Conservation (phyloP, 1,140 invertebrate genomes). For the Nasonia vitripennis region DNA sequence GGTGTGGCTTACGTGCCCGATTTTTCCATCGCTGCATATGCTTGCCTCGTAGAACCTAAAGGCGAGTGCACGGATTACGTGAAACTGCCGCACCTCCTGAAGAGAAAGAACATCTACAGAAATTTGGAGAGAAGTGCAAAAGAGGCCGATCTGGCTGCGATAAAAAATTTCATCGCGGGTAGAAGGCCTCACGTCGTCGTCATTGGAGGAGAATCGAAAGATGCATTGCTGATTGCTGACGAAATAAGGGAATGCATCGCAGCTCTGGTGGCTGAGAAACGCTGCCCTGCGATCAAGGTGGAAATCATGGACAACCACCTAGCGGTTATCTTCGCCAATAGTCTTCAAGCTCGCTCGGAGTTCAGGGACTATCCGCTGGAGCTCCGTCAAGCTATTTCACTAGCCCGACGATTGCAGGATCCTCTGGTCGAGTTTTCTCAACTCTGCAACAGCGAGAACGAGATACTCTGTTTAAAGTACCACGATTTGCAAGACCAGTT, state of each 20-base stretch:
- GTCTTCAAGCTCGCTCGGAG: constrained; percentile 59
- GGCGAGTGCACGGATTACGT: constrained; percentile 95
- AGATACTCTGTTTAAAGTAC: constrained; percentile 95
- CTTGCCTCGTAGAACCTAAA: constrained; percentile 89
- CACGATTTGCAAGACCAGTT: constrained; percentile 85
- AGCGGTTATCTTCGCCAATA: constrained; percentile 93
- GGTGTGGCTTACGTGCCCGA: constrained; percentile 92
- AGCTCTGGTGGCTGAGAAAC: constrained; percentile 89
- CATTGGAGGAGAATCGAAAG: constrained; percentile 92
- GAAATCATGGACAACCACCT: constrained; percentile 96
- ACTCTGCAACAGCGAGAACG: constrained; percentile 88
- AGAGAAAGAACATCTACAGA: constrained; percentile 85
- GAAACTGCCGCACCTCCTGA: constrained; percentile 89
- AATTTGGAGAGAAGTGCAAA: constrained; percentile 83
- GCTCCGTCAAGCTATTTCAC: too few species aligned
- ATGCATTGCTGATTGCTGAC: constrained; percentile 88
- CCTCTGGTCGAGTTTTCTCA: constrained; percentile 73
- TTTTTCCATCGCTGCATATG: constrained; percentile 90
- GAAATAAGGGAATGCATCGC: constrained; percentile 88
- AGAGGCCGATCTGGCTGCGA: constrained; percentile 86
- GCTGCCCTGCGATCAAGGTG: constrained; percentile 90
- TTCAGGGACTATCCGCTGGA: too few species aligned
- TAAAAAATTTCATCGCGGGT: constrained; percentile 90
- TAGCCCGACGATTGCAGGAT: constrained; percentile 84
- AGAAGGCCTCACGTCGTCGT: constrained; percentile 95